Percentiles rank a stretch among this genome's conserved stretches.
phyloP scores from a whole-genome alignment of 1,140 invertebrate species.

The Homarus americanus region DNA sequence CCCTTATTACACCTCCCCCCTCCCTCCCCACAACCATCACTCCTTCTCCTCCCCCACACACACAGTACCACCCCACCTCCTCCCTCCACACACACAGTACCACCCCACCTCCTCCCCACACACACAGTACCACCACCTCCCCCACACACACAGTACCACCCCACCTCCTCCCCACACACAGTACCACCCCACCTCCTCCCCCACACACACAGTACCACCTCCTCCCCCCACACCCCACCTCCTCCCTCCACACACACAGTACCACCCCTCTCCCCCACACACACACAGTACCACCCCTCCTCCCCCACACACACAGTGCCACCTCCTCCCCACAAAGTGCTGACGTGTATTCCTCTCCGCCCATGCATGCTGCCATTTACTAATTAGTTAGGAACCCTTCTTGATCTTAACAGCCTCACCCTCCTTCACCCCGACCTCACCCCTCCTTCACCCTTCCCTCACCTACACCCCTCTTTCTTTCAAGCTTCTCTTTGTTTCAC shows the following conservation, averaged over 20 bases:
- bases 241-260: neutral
- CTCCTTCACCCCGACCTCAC: neutral
- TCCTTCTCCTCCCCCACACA: neutral
- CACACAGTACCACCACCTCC: neutral
- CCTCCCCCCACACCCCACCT: neutral
- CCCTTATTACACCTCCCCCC: too few species aligned
- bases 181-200: neutral
- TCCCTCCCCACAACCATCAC: neutral
- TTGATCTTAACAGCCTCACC: neutral
- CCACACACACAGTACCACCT: neutral
- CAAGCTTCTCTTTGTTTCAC: neutral
- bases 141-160: neutral
- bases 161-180: neutral
- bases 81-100: too few species aligned
- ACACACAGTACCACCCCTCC: neutral
- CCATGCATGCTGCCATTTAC: neutral
- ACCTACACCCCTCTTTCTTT: neutral
- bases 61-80: neutral
- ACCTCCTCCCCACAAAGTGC: neutral
- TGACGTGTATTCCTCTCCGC: neutral
- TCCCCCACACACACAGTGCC: neutral
- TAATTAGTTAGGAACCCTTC: neutral
- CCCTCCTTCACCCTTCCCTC: neutral
- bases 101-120: too few species aligned
- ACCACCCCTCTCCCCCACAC: neutral